These are phyloP conservation scores for Eumaeus atala DNA, from an alignment of 1,140 invertebrate species.

Conservation along the genomic window DNA sequence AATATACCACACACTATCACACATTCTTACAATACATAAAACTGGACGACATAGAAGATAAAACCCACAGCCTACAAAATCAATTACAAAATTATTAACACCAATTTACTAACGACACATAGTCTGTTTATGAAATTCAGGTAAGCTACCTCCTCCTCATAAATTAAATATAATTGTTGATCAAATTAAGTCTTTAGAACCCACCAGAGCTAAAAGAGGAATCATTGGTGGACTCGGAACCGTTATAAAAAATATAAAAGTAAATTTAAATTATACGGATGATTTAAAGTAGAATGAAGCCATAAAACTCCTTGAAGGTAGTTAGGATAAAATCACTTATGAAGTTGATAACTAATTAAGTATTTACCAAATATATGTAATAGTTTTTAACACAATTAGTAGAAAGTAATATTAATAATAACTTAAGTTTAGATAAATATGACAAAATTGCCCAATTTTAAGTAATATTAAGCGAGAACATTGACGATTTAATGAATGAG, in stretches of 20 bases:
- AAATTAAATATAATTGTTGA: slow-evolving; percentile 23
- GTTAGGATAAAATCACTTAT: slow-evolving; percentile 15
- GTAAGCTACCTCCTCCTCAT: slow-evolving; percentile 21
- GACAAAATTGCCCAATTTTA: slow-evolving; percentile 33
- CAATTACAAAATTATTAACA: slow-evolving; percentile 15
- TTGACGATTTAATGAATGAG: slow-evolving; percentile 31
- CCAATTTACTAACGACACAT: slow-evolving; percentile 26
- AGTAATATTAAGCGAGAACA: slow-evolving; percentile 32
- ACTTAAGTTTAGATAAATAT: slow-evolving; percentile 29
- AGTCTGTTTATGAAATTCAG: slow-evolving; percentile 25
- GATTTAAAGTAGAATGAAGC: slow-evolving; percentile 31
- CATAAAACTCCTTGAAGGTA: slow-evolving; percentile 22
- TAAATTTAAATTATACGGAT: too few relatives aligned
- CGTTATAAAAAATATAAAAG: slow-evolving; percentile 32
- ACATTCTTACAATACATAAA: background rate
- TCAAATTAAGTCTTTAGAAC: slow-evolving; percentile 25
- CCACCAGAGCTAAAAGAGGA: slow-evolving; percentile 26
- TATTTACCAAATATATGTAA: too few relatives aligned
- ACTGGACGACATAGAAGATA: background rate
- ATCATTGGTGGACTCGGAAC: slow-evolving; percentile 30
- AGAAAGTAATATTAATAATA: slow-evolving; percentile 28
- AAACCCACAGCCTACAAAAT: slow-evolving; percentile 15
- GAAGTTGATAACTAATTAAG: slow-evolving; percentile 29
- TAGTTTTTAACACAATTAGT: slow-evolving; percentile 24
- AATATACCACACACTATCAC: background rate